These are phyloP conservation scores for Bellardia pandia DNA, from an alignment of 2,888 invertebrate genomes.

Conservation along the genomic window DNA sequence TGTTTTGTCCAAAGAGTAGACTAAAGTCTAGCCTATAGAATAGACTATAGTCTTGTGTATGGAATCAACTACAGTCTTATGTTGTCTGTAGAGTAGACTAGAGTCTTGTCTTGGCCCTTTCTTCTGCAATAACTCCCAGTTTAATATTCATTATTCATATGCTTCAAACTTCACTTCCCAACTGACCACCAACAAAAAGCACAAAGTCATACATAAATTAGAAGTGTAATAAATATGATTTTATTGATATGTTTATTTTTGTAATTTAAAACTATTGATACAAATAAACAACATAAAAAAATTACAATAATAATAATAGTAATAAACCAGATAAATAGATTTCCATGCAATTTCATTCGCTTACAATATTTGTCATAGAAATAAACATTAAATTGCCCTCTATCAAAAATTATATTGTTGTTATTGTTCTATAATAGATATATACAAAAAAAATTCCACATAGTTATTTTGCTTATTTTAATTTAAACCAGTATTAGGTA, in stretches of 20 bases:
- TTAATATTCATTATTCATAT: neutral
- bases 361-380: neutral
- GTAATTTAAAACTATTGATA: neutral
- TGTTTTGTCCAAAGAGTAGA: too few species aligned
- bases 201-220: neutral
- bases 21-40: too few species aligned
- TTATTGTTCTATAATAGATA: neutral
- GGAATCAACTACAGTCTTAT: too few species aligned
- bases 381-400: slow-evolving; percentile 13
- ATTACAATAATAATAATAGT: neutral
- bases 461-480: neutral
- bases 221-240: neutral
- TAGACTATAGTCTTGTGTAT: too few species aligned
- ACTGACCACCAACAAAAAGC: neutral
- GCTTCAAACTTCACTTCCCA: neutral
- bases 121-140: too few species aligned
- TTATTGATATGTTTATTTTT: neutral
- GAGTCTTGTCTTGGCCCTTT: too few species aligned
- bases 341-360: slow-evolving; percentile 23
- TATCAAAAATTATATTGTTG: neutral
- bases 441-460: too few species aligned
- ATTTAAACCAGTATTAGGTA: neutral
- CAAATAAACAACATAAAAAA: neutral
- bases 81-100: too few species aligned
- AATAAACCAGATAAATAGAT: slow-evolving; percentile 3